Evolutionary conservation across 1,140 invertebrate genomes (phyloP).

Genomic region (Hycleus cichorii): DNA sequence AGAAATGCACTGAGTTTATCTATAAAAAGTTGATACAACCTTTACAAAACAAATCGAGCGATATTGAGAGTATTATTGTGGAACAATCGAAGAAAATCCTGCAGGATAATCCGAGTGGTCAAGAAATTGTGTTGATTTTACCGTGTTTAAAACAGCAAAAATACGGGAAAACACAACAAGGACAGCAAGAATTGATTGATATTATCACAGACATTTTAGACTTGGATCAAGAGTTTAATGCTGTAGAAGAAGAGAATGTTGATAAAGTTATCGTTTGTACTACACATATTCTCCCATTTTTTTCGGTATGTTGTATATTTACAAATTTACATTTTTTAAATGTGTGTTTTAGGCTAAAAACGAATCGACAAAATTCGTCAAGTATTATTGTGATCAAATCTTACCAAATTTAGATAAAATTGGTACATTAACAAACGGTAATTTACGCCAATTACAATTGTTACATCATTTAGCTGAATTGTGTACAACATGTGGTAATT

Average conservation of each 20-base stretch:
- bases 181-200: constrained; percentile 80
- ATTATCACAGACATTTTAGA: constrained; percentile 78
- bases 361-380: constrained; percentile 78
- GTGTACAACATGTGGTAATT: constrained; percentile 61
- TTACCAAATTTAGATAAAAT: constrained; percentile 58
- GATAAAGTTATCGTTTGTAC: constrained; percentile 77
- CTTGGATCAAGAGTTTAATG: constrained; percentile 65
- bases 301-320: constrained; percentile 63
- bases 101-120: constrained; percentile 43
- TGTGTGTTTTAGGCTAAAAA: constrained; percentile 64
- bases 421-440: constrained; percentile 51
- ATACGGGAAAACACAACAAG: constrained; percentile 69
- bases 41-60: constrained; percentile 72
- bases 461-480: constrained; percentile 85
- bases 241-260: constrained; percentile 64
- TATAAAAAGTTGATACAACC: constrained; percentile 70
- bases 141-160: constrained; percentile 72
- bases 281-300: constrained; percentile 75
- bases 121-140: constrained; percentile 89
- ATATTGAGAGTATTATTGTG: constrained; percentile 80
- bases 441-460: constrained; percentile 70
- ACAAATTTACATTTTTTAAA: not conserved
- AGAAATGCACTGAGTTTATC: constrained; percentile 85
- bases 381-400: constrained; percentile 80
- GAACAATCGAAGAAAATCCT: constrained; percentile 62